Conservation (phyloP, 2,888 invertebrate species). For the Pyrocoelia pectoralis region DNA sequence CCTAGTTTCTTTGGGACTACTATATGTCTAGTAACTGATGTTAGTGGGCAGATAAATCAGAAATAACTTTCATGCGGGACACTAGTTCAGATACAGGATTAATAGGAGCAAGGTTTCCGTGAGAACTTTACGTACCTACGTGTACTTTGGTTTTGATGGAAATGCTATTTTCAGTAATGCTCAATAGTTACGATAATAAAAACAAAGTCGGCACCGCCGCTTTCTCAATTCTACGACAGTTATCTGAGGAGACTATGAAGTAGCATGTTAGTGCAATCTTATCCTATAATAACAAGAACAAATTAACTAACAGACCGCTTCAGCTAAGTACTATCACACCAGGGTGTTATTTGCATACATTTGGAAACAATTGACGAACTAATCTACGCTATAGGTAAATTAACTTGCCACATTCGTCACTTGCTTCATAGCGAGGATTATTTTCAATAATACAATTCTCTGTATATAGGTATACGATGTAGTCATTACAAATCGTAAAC, state of each 20-base stretch:
- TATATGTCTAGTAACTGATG: no score
- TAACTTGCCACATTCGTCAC: conserved; percentile 5
- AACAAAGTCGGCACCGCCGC: conserved; percentile 33
- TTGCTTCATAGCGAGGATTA: conserved; percentile 14
- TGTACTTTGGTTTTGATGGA: conserved; percentile 35
- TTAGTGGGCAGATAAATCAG: no score
- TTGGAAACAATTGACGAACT: conserved; percentile 38
- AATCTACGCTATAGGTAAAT: conserved; percentile 22
- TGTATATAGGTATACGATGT: background rate
- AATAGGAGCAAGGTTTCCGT: conserved; percentile 34
- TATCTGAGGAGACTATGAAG: conserved; percentile 50
- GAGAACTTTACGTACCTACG: conserved; percentile 29
- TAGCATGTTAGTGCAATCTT: conserved; percentile 50
- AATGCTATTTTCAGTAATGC: conserved; percentile 37
- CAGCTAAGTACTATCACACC: conserved; percentile 42
- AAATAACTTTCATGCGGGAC: no score
- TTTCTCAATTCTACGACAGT: conserved; percentile 46
- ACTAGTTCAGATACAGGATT: no score
- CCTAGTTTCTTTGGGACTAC: no score
- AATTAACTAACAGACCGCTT: conserved; percentile 49
- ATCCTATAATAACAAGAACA: conserved; percentile 50
- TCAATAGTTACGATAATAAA: conserved; percentile 33
- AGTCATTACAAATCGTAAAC: background rate
- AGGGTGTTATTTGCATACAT: conserved; percentile 49
- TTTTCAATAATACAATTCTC: conserved; percentile 21